Base-by-base conservation (phyloP, 2,888 invertebrate genomes). In the Drosophila flavopinicola region DNA sequence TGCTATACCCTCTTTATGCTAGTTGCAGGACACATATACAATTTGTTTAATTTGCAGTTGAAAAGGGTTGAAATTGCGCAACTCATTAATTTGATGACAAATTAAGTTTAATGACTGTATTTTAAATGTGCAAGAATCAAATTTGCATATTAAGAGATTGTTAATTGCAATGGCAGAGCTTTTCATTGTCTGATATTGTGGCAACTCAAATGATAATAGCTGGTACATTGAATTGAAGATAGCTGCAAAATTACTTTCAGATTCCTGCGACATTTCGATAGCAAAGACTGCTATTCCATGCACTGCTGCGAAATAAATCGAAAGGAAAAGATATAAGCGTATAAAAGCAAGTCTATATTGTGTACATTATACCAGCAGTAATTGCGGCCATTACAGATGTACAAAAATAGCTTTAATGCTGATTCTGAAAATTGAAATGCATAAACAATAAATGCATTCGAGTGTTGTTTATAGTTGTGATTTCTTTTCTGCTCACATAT, bases 41-140 rank as follows among this genome's bases (percentile, higher is more conserved):
- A 30, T n/a, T 11, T 30, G n/a, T 20, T 33, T 1, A 32, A 7
- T 13, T 1, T 17, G 15, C 15, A 1, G 13, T 4, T 0, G 10
- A 3, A 41, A 3, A 49, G 29, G 20, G 7, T 39, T n/a, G n/a
- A n/a, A n/a, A n/a, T n/a, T n/a, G n/a, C n/a, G 58, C 65, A 67
- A 73, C 70, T 72, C 67, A 68, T 71, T 70, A 77, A 72, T 77
- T 77, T 73, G 79, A 77, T 75, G 67, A 79, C 73, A 73, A 78
- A 75, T 82, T 77, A 75, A 67, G 71, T 61, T 75, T 82, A 73
- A 67, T 66, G 69, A 64, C 71, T 67, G 64, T 70, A 68, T 75
- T 72, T 75, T 56, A 52, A 53, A 47, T 58, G 35, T 37, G 44
- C 17, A 53, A 29, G 41, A 68, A 74, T 60, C 45, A 57, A 72